Conservation (phyloP, 2,797 vertebrate genomes). For the Saxicola maurus region DNA sequence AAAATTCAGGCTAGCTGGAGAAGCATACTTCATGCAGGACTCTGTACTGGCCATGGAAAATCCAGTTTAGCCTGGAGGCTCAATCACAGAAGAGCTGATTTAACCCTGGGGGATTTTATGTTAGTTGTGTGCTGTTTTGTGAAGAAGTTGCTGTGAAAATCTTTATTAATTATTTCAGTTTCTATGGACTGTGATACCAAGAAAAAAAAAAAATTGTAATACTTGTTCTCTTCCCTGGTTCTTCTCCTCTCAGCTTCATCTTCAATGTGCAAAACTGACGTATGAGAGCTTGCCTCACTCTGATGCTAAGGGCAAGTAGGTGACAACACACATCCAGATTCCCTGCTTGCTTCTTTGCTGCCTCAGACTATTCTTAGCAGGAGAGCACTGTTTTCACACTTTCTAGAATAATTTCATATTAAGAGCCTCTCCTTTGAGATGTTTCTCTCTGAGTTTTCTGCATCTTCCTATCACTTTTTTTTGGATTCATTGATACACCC, state of each 20-base stretch:
- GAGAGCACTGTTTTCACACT: background rate
- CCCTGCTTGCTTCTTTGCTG: background rate
- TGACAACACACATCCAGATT: background rate
- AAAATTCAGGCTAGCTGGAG: background rate
- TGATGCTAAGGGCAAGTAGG: background rate
- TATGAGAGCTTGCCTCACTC: background rate
- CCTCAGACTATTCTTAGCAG: background rate
- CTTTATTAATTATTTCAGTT: background rate
- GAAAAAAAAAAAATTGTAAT: background rate
- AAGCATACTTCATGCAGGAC: background rate
- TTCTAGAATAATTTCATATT: background rate
- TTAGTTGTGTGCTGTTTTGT: background rate
- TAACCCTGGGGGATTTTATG: background rate
- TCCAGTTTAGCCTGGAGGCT: background rate
- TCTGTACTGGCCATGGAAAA: background rate
- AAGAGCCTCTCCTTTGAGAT: background rate
- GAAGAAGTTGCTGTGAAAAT: background rate
- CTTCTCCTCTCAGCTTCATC: background rate
- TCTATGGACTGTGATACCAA: background rate
- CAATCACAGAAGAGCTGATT: background rate
- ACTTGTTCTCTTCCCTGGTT: background rate
- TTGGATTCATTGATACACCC: background rate
- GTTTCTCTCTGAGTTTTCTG: background rate
- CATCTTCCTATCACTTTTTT: background rate
- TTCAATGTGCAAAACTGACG: background rate